A percentile compares a stretch with the other conserved stretches of the same genome.
Conservation (phyloP, 2,888 invertebrate genomes). For the Hecatera dysodea region DNA sequence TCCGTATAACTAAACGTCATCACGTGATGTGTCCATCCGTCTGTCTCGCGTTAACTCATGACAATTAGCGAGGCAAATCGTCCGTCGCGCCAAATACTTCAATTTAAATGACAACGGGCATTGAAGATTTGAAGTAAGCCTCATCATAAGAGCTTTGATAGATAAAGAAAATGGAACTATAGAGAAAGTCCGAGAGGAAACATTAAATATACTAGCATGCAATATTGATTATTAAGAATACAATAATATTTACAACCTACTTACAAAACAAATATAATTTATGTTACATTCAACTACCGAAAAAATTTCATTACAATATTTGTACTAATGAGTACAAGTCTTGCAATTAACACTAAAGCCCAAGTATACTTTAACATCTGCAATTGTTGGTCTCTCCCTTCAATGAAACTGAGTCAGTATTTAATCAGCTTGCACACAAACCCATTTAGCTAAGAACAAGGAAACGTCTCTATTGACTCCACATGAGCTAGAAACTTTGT, state of each 20-base stretch:
- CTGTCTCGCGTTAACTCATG: slow-evolving; percentile 54
- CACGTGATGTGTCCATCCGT: slow-evolving; percentile 49
- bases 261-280: too few species aligned
- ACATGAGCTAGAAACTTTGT: slow-evolving; percentile 44
- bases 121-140: slow-evolving; percentile 13
- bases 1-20: slow-evolving; percentile 35
- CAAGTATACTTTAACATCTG: background rate
- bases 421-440: slow-evolving; percentile 33
- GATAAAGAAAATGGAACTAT: background rate
- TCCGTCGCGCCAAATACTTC: slow-evolving; percentile 52
- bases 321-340: background rate
- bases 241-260: too few species aligned
- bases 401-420: slow-evolving; percentile 14
- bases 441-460: slow-evolving; percentile 46
- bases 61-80: slow-evolving; percentile 70
- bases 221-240: background rate
- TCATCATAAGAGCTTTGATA: background rate
- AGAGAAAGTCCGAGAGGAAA: background rate
- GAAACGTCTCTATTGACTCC: slow-evolving; percentile 37
- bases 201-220: background rate
- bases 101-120: slow-evolving; percentile 40
- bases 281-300: too few species aligned
- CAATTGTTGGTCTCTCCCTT: too few species aligned
- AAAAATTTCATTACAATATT: too few species aligned
- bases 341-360: too few species aligned